phyloP scores from a whole-genome alignment of 2,113 vertebrate genomes.

The Lipotes vexillifer region DNA sequence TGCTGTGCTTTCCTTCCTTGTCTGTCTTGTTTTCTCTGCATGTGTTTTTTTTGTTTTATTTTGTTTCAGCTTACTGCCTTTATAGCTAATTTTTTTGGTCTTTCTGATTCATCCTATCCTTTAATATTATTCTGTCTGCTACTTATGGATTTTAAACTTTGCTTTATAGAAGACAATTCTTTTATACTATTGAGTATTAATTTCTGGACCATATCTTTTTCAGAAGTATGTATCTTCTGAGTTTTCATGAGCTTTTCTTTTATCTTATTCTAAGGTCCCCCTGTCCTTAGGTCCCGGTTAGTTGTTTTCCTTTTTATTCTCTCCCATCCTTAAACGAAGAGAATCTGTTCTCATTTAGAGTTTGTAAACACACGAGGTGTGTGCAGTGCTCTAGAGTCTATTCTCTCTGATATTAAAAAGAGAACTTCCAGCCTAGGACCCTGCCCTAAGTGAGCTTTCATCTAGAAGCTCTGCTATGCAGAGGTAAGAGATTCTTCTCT shows the following conservation, averaged over 20 bases:
- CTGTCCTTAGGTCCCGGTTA: neutral
- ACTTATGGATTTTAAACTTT: neutral
- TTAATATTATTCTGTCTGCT: neutral
- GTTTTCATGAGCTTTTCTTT: neutral
- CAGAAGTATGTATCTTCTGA: neutral
- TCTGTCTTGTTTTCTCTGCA: neutral
- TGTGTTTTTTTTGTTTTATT: neutral
- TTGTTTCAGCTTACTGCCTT: neutral
- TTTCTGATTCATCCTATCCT: neutral
- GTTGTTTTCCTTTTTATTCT: neutral
- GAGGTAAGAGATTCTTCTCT: neutral
- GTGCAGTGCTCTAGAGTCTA: neutral
- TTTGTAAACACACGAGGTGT: neutral
- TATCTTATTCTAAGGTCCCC: neutral
- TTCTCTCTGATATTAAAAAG: neutral
- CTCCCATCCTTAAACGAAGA: neutral
- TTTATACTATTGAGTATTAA: neutral
- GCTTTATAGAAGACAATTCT: neutral
- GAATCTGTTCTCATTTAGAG: neutral
- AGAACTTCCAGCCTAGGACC: neutral
- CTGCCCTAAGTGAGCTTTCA: neutral
- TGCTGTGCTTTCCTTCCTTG: neutral
- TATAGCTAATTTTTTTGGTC: neutral
- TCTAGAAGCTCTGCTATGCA: too few species aligned
- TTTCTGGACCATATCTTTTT: neutral